These are phyloP conservation scores for Pangasius djambal DNA, from an alignment of 2,797 vertebrate genomes.

Conservation along the genomic window DNA sequence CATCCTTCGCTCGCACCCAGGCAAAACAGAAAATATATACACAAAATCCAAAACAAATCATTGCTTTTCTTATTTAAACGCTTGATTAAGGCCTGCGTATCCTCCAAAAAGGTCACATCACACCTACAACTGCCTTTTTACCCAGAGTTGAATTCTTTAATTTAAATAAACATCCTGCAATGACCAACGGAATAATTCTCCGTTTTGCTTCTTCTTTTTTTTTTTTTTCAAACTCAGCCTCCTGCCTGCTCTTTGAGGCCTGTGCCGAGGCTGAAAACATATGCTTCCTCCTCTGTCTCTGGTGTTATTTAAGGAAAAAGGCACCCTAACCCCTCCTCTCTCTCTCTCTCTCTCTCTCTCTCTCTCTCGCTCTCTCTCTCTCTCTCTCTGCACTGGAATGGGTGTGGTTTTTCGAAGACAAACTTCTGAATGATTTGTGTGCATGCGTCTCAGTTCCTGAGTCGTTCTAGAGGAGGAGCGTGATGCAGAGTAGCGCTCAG, in stretches of 20 bases:
- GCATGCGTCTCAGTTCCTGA: conserved; percentile 73
- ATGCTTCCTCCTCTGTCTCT: conserved; percentile 68
- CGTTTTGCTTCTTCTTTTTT: conserved; percentile 46
- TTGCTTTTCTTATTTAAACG: not conserved
- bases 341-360: conserved; percentile 42
- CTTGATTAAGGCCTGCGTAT: conserved; percentile 59
- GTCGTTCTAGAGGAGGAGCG: conserved; percentile 77
- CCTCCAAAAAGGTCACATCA: conserved; percentile 57
- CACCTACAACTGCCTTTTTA: conserved; percentile 31
- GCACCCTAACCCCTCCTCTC: conserved; percentile 71
- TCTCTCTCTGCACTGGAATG: conserved; percentile 60
- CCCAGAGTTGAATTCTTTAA: conserved; percentile 53
- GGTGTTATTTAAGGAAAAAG: conserved; percentile 79
- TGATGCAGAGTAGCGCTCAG: conserved; percentile 46
- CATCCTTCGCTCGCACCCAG: not conserved
- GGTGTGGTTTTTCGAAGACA: conserved; percentile 78
- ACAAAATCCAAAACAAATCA: conserved; percentile 12
- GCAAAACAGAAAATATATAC: conserved; percentile 9
- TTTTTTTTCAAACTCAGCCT: conserved; percentile 65
- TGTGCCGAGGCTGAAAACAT: conserved; percentile 70
- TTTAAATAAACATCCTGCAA: conserved; percentile 71
- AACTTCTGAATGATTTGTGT: conserved; percentile 81
- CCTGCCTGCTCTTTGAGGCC: conserved; percentile 65
- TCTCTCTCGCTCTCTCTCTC: conserved; percentile 53
- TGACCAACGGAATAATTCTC: conserved; percentile 45